Base-by-base conservation (phyloP, 1,140 invertebrate species). In the Rhopalosiphum maidis region DNA sequence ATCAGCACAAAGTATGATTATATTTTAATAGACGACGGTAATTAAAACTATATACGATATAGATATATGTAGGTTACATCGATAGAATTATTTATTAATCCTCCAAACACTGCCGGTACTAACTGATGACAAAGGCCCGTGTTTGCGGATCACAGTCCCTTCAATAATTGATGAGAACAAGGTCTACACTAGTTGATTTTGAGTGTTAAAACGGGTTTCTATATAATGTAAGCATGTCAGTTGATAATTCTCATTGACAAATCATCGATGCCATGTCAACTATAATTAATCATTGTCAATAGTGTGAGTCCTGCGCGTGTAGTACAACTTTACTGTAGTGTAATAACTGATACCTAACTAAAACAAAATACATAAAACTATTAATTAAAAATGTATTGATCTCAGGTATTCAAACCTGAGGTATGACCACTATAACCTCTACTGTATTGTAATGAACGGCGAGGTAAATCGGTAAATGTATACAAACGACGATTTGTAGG, bases 221-320 rank as follows among this genome's bases (percentile, higher is more conserved):
- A 51, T 22, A 54, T 41, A 51, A 54, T 55, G 35, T 51, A 51
- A 51, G 48, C 15, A 54, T 35, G 88, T 41, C 88, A 23, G 51
- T 55, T 9, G n/a, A 11, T 86, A 37, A 55, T 89, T 41, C 48
- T 55, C 88, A 25, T 55, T 89, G 88, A 89, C 88, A 55, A 89
- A 89, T 55, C 41, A 54, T 89, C 35, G 35, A 25, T 37, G 9
- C 4, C 30, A 35, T 15, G n/a, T 6, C 23, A 89, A 41, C 54
- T n/a, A n/a, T 51, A 37, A 89, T 54, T 55, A 51, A 55, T 55
- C 48, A 83, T 83, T 86, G 35, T 30, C 41, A 11, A 30, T 18
- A 30, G 25, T 0, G 25, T 30, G 6, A 37, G 35, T 83, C 2
- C n/a, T 23, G 7, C 35, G 21, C 22, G 21, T 37, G 22, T 9